Conservation (phyloP, 1,140 invertebrate species). For the Tachypleus tridentatus region DNA sequence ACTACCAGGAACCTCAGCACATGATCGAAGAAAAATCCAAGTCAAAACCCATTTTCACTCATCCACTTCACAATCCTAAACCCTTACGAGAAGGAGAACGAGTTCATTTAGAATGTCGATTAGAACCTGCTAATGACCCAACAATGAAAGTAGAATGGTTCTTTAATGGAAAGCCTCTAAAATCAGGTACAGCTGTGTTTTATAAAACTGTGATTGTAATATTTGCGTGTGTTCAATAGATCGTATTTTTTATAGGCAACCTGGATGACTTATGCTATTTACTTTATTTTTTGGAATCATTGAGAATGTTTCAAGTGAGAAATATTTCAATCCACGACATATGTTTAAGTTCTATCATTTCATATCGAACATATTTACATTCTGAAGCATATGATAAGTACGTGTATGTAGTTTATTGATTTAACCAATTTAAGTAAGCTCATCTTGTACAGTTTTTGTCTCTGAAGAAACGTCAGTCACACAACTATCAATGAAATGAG, state of each 20-base stretch:
- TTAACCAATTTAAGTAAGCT: too few relatives aligned
- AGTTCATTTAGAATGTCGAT: constrained; percentile 50
- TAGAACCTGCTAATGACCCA: constrained; percentile 80
- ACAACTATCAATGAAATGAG: too few relatives aligned
- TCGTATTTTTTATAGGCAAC: constrained; percentile 37
- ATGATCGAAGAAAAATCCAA: constrained; percentile 86
- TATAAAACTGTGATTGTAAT: constrained; percentile 60
- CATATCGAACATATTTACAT: too few relatives aligned
- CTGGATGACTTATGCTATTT: too few relatives aligned
- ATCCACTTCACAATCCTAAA: constrained; percentile 56
- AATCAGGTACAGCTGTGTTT: constrained; percentile 36
- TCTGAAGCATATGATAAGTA: too few relatives aligned
- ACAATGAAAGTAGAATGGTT: constrained; percentile 79
- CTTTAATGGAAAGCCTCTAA: constrained; percentile 39
- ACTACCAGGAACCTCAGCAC: constrained; percentile 73
- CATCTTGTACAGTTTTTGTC: too few relatives aligned
- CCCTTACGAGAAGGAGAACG: constrained; percentile 78
- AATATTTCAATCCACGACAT: too few relatives aligned
- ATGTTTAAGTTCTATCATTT: too few relatives aligned
- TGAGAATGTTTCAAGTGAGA: too few relatives aligned
- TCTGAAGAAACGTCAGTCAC: too few relatives aligned
- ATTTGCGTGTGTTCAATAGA: constrained; percentile 39
- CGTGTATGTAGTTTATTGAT: too few relatives aligned
- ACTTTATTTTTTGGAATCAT: too few relatives aligned
- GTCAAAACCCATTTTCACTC: constrained; percentile 79